Evolutionary conservation across 2,797 vertebrate species (phyloP).

Genomic region (Notamacropus eugenii): DNA sequence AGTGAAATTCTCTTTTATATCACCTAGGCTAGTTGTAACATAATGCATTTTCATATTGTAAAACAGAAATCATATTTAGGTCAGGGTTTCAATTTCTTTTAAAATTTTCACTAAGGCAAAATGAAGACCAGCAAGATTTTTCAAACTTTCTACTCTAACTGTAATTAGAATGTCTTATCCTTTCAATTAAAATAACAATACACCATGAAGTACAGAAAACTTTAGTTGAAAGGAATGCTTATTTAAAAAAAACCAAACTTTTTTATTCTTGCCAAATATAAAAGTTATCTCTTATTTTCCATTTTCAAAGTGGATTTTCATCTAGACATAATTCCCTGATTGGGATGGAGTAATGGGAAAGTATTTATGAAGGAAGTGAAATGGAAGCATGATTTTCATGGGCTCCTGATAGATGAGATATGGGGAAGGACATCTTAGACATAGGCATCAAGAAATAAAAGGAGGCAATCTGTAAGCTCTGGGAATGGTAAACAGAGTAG

Average conservation of each 20-base stretch:
- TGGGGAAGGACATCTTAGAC: background rate
- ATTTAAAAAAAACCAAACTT: background rate
- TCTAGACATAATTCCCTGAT: background rate
- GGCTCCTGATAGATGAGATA: background rate
- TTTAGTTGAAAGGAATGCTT: background rate
- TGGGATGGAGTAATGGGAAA: too few species aligned
- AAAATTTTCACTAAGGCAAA: too few species aligned
- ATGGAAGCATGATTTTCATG: background rate
- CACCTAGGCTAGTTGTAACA: too few species aligned
- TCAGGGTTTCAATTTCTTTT: too few species aligned
- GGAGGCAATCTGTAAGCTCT: background rate
- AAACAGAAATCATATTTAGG: too few species aligned
- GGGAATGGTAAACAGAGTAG: background rate
- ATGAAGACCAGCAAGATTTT: too few species aligned
- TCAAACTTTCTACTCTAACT: background rate
- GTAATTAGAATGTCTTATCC: background rate
- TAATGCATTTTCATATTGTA: too few species aligned
- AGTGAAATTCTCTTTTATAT: too few species aligned
- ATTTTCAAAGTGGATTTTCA: background rate
- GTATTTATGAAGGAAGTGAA: too few species aligned
- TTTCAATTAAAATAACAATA: background rate
- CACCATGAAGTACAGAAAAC: background rate
- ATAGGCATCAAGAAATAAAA: background rate
- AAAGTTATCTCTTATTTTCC: background rate
- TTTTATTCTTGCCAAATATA: background rate